Evolutionary conservation across 2,113 vertebrate species (phyloP).

Genomic region (Pithys albifrons): DNA sequence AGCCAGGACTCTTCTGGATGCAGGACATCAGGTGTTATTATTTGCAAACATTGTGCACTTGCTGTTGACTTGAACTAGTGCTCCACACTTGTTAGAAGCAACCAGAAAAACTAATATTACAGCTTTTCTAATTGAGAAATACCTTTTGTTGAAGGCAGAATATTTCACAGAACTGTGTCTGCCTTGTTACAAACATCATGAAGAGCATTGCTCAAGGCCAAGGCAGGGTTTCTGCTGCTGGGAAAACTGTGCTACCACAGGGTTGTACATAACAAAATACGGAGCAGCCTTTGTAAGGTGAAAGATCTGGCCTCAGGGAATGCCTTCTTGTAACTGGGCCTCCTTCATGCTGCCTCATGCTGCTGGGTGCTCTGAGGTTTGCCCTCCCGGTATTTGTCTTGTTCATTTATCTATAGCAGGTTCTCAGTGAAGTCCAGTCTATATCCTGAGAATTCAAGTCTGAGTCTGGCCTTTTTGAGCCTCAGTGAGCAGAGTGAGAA

Average conservation of each 20-base stretch:
- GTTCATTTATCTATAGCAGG: neutral
- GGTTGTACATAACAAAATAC: fast-evolving
- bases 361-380: neutral
- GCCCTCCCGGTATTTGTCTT: neutral
- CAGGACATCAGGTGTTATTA: neutral
- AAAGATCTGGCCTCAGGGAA: neutral
- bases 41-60: neutral
- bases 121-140: neutral
- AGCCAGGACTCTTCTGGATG: neutral
- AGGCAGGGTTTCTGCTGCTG: neutral
- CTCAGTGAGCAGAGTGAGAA: neutral
- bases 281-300: neutral
- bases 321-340: neutral
- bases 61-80: neutral
- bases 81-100: neutral
- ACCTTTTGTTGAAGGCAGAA: neutral
- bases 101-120: neutral
- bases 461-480: neutral
- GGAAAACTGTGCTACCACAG: neutral
- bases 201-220: neutral
- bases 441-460: neutral
- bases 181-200: neutral
- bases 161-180: neutral
- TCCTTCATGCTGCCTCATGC: neutral
- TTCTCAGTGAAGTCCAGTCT: neutral